Conservation (phyloP, 2,797 vertebrate genomes). For the Neomorphus geoffroyi region DNA sequence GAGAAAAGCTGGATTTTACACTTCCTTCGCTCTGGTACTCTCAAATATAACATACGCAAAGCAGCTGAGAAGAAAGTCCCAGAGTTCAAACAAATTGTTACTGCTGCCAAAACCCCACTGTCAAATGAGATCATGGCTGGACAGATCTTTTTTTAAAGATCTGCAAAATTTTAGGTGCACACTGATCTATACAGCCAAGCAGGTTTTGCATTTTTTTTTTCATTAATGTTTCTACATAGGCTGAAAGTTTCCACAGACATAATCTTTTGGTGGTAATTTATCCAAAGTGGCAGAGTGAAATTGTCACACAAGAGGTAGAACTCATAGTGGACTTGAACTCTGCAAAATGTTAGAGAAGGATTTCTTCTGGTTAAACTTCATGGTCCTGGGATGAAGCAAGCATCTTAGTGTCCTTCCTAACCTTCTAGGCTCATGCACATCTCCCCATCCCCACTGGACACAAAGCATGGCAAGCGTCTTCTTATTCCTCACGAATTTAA, state of each 20-base stretch:
- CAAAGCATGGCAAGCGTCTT: neutral
- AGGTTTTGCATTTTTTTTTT: neutral
- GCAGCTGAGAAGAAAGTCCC: neutral
- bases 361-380: neutral
- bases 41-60: neutral
- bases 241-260: neutral
- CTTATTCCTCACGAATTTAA: neutral
- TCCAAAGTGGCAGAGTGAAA: neutral
- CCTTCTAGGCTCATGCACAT: neutral
- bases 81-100: neutral
- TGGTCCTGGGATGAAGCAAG: neutral
- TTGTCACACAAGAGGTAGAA: neutral
- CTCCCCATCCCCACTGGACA: neutral
- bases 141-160: neutral
- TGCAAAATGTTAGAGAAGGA: neutral
- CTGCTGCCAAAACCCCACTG: neutral
- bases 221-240: neutral
- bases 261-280: neutral
- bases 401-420: neutral
- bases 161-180: neutral
- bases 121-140: neutral
- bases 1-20: neutral
- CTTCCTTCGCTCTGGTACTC: neutral
- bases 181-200: neutral
- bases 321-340: neutral